These are phyloP conservation scores for Pyrocephalus nanus DNA, from an alignment of 2,797 vertebrate genomes.

Conservation along the genomic window DNA sequence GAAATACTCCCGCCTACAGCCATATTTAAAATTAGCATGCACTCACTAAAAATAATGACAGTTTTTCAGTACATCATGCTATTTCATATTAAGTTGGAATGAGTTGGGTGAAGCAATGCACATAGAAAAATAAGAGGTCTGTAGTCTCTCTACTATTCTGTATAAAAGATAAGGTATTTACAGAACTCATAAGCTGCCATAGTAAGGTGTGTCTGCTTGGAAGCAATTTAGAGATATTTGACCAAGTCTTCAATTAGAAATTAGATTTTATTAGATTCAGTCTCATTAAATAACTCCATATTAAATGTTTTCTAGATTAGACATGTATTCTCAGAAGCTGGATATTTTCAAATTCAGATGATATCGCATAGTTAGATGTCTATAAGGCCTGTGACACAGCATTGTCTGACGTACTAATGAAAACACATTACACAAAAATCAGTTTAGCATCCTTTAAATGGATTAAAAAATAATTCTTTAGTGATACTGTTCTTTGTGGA, in stretches of 20 bases:
- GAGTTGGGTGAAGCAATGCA: not conserved
- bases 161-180: not conserved
- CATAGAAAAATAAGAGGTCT: not conserved
- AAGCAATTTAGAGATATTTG: not conserved
- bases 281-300: not conserved
- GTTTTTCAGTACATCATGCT: not conserved
- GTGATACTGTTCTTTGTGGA: not conserved
- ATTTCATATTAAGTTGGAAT: not conserved
- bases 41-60: conserved; percentile 17
- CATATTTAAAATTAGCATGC: conserved; percentile 9
- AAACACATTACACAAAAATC: not conserved
- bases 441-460: not conserved
- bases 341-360: not conserved
- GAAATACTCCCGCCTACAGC: not conserved
- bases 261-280: not conserved
- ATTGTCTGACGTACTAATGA: not conserved
- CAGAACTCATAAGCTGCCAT: not conserved
- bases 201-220: not conserved
- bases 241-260: not conserved
- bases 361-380: not conserved
- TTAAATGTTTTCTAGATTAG: not conserved
- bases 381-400: not conserved
- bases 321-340: not conserved
- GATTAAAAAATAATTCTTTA: not conserved
- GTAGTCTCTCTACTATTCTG: not conserved